Evolutionary conservation across 2,888 invertebrate genomes (phyloP), one percentile per base, ranked within the genome.

Genomic region (Cenopis cana): DNA sequence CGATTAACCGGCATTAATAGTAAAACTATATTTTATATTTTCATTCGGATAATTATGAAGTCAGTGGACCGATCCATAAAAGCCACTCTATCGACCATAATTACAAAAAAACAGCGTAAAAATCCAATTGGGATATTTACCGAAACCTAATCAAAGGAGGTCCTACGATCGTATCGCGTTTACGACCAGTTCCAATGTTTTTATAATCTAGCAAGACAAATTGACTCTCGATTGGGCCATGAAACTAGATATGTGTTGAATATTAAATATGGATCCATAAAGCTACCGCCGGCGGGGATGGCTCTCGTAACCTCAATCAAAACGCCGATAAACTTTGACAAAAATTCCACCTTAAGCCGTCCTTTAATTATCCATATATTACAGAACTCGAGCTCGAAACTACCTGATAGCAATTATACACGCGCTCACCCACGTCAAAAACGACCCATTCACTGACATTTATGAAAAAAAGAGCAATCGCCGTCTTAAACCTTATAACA

Each of bases 291-390:
- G 64, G 64, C 75, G 79, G 78, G 77, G 74, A 76, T 77, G 77
- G 73, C 77, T 87, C 88, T 88, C 90, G 85, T 93, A 91, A 93
- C 91, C 93, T 93, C 92, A 91, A 93, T 93, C 93, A 93, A 89
- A 93, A 91, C 78, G 87, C 85, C 90, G 85, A 93, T 93, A 93
- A 90, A 93, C 83, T 90, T 92, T 93, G 93, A 91, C 93, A 93
- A 93, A 91, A 92, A 93, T 91, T 93, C 91, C 90, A 89, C 86
- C 85, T 89, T 92, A 93, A 91, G 89, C 90, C 89, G 89, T 88
- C 88, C 89, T 92, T 92, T 93, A 91, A 93, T 93, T 92, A 92
- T 92, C 90, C 90, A 93, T 93, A 93, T 91, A 91, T 93, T 92
- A 91, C 90, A 86, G 82, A 86, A 87, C 85, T 86, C 86, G 80